Percentiles rank a stretch among this genome's conserved stretches.
These are phyloP conservation scores for Enteromius mattozi DNA, from an alignment of 2,797 vertebrate genomes.

Conservation along the genomic window DNA sequence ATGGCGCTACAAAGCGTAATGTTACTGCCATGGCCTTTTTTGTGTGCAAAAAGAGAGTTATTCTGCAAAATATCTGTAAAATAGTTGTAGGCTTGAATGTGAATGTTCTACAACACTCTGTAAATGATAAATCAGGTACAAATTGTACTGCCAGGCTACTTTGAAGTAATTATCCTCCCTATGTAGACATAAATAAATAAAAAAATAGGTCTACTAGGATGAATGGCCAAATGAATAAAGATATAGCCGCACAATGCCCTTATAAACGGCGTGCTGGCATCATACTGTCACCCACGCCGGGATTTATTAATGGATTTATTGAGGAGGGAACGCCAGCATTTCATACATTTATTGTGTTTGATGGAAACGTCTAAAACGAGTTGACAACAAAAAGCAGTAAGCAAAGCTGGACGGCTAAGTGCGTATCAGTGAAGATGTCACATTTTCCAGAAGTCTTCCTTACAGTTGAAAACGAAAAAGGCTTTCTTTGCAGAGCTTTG, in stretches of 20 bases:
- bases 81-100: constrained; percentile 30
- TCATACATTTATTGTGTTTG: constrained; percentile 60
- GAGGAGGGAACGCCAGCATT: constrained; percentile 40
- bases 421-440: constrained; percentile 56
- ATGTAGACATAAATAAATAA: constrained; percentile 54
- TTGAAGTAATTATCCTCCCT: constrained; percentile 62
- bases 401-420: constrained; percentile 36
- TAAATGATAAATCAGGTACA: constrained; percentile 62
- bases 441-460: constrained; percentile 53
- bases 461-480: constrained; percentile 13
- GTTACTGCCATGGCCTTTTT: not conserved
- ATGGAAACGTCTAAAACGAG: constrained; percentile 48
- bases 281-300: constrained; percentile 48
- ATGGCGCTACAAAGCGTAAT: not conserved
- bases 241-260: constrained; percentile 51
- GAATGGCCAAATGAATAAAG: constrained; percentile 58
- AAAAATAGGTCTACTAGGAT: constrained; percentile 44
- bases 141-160: constrained; percentile 60
- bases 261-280: constrained; percentile 51
- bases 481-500: constrained; percentile 43
- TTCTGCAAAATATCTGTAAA: constrained; percentile 30
- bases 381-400: constrained; percentile 45
- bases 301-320: constrained; percentile 62
- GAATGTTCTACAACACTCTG: constrained; percentile 46
- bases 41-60: not conserved